Percentiles rank a stretch among this genome's conserved stretches.
Conservation (phyloP, 2,888 invertebrate species). For the Oscheius onirici region DNA sequence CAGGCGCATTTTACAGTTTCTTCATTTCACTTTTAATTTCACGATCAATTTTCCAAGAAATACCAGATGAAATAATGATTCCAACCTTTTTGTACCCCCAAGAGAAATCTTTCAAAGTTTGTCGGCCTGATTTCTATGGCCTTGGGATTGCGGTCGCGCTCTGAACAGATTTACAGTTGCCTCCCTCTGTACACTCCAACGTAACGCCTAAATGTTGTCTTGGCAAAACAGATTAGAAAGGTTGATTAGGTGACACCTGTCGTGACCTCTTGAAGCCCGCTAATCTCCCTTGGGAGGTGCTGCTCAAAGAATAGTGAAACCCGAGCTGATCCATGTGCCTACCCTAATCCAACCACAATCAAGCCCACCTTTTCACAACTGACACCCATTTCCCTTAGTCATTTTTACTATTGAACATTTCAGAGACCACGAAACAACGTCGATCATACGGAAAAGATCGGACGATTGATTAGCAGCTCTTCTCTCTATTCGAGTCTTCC, state of each 20-base stretch:
- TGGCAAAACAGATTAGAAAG: no score
- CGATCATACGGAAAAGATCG: constrained; percentile 38
- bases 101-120: no score
- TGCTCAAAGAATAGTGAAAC: constrained; percentile 23
- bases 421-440: constrained; percentile 7
- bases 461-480: constrained; percentile 49
- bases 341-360: constrained; percentile 11
- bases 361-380: background rate
- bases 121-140: no score
- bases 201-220: no score
- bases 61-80: no score
- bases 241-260: constrained; percentile 12
- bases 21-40: no score
- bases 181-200: no score
- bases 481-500: constrained; percentile 52
- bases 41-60: no score
- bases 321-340: background rate
- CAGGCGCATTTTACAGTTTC: no score
- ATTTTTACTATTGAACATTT: background rate
- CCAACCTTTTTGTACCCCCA: no score
- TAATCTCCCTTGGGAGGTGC: constrained; percentile 1
- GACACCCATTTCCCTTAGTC: background rate
- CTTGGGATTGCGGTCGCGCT: no score
- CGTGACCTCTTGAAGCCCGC: constrained; percentile 7
- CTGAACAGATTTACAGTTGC: no score